These are phyloP conservation scores for Apis laboriosa DNA, from an alignment of 1,140 invertebrate genomes.

Conservation along the genomic window DNA sequence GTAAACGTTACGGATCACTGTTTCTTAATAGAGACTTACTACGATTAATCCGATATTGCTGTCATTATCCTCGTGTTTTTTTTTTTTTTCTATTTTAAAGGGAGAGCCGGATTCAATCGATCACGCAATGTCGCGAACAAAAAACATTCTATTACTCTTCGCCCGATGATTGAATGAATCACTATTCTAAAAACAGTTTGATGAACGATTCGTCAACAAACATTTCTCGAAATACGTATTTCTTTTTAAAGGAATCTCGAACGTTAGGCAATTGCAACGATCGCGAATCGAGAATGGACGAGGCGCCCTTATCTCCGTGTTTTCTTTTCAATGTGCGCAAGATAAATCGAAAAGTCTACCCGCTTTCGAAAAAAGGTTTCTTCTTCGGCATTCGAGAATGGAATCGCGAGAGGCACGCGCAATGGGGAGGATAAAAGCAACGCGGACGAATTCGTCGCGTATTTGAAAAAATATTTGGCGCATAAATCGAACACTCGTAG, in stretches of 20 bases:
- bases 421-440: neutral
- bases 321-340: neutral
- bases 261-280: neutral
- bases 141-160: too few relatives aligned
- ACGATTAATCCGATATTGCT: constrained; percentile 6
- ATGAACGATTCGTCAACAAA: too few relatives aligned
- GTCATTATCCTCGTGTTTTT: neutral
- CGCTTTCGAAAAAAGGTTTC: neutral
- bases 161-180: too few relatives aligned
- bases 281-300: neutral
- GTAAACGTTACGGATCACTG: constrained; percentile 31
- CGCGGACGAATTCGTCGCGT: neutral
- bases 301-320: too few relatives aligned
- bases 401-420: constrained; percentile 6
- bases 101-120: neutral
- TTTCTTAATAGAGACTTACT: constrained; percentile 28
- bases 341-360: neutral
- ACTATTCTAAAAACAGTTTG: neutral
- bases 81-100: neutral
- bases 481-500: constrained; percentile 7
- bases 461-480: constrained; percentile 42
- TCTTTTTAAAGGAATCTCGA: neutral
- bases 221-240: neutral
- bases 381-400: neutral
- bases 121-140: neutral